Evolutionary conservation across 1,140 invertebrate species (phyloP), one percentile per base, ranked within the genome.

Genomic region (Zaprionus taronus): DNA sequence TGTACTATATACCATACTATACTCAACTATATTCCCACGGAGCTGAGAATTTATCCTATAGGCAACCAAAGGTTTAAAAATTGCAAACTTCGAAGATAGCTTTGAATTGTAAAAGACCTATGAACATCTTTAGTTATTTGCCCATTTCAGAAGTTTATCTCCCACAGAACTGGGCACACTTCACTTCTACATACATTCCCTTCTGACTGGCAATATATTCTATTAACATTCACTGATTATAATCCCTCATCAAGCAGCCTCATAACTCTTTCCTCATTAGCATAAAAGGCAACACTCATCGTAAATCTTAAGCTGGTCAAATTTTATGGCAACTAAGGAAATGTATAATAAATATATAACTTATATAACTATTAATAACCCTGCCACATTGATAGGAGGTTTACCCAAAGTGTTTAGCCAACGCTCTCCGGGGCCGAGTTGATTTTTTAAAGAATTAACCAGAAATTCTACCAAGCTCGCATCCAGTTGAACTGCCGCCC

Each of bases 371-470:
- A 47, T 47, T 47, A 47, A 47, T 47, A 47, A 47, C 41, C 4
- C 41, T 17, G n/a, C 41, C 41, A 47, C n/a, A 47, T 41, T 41
- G 38, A 17, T 47, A n/a, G 6, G 6, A n/a, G 41, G n/a, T 9
- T 12, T 22, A 22, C 20, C 47, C 47, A 51, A 51, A 47, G 41
- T 47, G 41, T 47, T 47, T 47, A 47, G 4, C 41, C 41, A 47
- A 47, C 41, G 41, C 41, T 47, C 4, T 47, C 15, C 0, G 12
- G 15, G 55, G 17, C 31, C 20, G n/a, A 17, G n/a, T 22, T 14
- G n/a, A 5, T 38, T 38, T 38, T 51, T 51, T 51, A 51, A 51
- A 51, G 47, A 51, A 51, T 51, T 51, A 51, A 24, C 47, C 41
- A 47, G 47, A 51, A 51, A 5, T 24, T 20, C 12, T 20, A 4